Conservation (phyloP, 2,888 invertebrate genomes). For the Parochlus steinenii region DNA sequence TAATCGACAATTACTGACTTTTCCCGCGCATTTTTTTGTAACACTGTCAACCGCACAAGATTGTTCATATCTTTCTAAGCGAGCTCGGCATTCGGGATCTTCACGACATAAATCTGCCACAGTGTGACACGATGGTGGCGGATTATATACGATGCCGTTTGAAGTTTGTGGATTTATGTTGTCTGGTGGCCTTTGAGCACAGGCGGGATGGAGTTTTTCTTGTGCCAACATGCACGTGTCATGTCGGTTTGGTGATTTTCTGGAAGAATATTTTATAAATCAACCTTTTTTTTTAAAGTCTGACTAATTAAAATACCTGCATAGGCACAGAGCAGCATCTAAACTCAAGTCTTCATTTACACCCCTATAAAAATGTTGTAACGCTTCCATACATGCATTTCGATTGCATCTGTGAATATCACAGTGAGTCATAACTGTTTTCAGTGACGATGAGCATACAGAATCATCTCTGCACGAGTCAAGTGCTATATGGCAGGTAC, state of each 20-base stretch:
- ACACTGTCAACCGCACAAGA: slow-evolving; percentile 82
- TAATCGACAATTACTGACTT: slow-evolving; percentile 65
- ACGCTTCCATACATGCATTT: slow-evolving; percentile 73
- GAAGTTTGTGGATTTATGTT: slow-evolving; percentile 34
- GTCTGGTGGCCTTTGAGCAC: slow-evolving; percentile 63
- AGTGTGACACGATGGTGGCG: slow-evolving; percentile 73
- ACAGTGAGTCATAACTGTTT: slow-evolving; percentile 74
- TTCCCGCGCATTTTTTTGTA: slow-evolving; percentile 76
- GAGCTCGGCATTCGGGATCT: slow-evolving; percentile 53
- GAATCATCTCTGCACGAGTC: slow-evolving; percentile 67
- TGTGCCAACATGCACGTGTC: slow-evolving; percentile 80
- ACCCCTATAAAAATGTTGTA: slow-evolving; percentile 72
- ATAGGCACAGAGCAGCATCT: slow-evolving; percentile 82
- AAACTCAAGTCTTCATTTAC: slow-evolving; percentile 66
- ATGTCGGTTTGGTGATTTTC: slow-evolving; percentile 73
- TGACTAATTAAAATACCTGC: too few species aligned
- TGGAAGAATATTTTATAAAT: slow-evolving; percentile 25
- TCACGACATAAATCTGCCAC: slow-evolving; percentile 70
- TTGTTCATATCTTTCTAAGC: slow-evolving; percentile 76
- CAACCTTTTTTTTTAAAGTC: not conserved
- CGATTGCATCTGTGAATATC: slow-evolving; percentile 60
- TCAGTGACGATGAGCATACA: slow-evolving; percentile 59
- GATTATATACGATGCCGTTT: slow-evolving; percentile 32
- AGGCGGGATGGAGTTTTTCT: slow-evolving; percentile 75
- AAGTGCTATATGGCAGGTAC: slow-evolving; percentile 75